Conservation (phyloP, 2,888 invertebrate species). For the Nasonia oneida region DNA sequence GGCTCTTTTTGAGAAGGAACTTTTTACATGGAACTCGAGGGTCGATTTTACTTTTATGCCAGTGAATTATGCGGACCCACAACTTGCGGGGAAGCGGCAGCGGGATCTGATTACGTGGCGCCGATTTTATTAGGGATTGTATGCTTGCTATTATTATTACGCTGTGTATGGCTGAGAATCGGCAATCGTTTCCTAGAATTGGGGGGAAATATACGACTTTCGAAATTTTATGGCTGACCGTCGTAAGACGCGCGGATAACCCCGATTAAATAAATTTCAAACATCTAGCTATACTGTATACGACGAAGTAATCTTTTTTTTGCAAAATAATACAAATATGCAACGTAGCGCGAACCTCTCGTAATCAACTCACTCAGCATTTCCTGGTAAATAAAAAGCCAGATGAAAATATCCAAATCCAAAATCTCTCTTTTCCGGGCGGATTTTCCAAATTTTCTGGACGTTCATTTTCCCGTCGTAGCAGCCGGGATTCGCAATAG, state of each 20-base stretch:
- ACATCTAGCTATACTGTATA: too few species aligned
- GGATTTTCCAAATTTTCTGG: constrained; percentile 18
- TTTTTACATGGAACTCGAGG: neutral
- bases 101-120: neutral
- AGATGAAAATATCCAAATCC: neutral
- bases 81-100: neutral
- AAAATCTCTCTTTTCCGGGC: neutral
- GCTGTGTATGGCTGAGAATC: too few species aligned
- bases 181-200: too few species aligned
- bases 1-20: neutral
- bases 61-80: too few species aligned
- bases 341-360: neutral
- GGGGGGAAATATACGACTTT: too few species aligned
- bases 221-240: too few species aligned
- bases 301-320: too few species aligned
- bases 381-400: neutral
- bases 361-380: neutral
- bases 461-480: neutral
- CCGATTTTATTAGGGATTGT: neutral
- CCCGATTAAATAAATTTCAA: too few species aligned
- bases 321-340: too few species aligned
- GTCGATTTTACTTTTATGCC: neutral
- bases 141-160: neutral
- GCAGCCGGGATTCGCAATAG: constrained; percentile 29
- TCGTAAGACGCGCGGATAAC: too few species aligned